phyloP scores from a whole-genome alignment of 2,888 invertebrate genomes.

The Agrochola circellaris region DNA sequence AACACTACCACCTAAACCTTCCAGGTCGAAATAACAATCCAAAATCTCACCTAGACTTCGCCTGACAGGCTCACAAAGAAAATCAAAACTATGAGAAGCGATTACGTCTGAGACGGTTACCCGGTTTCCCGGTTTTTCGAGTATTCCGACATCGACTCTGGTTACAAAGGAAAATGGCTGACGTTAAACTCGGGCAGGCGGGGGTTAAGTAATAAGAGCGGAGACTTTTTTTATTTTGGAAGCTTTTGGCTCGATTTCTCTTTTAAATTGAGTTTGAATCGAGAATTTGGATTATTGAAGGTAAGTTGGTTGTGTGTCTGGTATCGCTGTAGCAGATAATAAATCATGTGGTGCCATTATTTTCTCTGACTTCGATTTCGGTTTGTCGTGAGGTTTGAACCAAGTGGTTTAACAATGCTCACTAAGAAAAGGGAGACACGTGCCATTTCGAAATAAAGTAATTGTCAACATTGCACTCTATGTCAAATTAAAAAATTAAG shows the following conservation, averaged over 20 bases:
- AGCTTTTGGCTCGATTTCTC: constrained; percentile 22
- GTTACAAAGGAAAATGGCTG: constrained; percentile 76
- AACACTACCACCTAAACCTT: not conserved
- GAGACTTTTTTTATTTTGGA: constrained; percentile 16
- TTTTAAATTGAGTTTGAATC: not conserved
- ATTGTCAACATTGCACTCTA: too few relatives aligned
- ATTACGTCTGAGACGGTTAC: constrained; percentile 56
- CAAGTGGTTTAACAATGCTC: not conserved
- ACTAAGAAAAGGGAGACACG: not conserved
- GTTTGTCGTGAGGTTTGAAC: not conserved
- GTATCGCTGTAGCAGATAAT: not conserved
- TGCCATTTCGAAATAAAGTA: too few relatives aligned
- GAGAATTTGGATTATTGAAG: not conserved
- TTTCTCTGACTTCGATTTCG: not conserved
- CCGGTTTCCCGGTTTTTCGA: constrained; percentile 57
- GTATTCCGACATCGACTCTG: constrained; percentile 68
- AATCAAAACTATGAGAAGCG: constrained; percentile 59
- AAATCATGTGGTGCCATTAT: not conserved
- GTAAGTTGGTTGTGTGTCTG: not conserved
- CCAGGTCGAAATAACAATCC: not conserved
- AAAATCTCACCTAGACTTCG: constrained; percentile 13
- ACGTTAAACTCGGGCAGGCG: constrained; percentile 48
- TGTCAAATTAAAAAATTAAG: too few relatives aligned
- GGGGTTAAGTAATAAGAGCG: constrained; percentile 43
- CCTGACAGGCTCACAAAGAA: constrained; percentile 48